These are phyloP conservation scores for Eremophila alpestris DNA, from an alignment of 2,797 vertebrate species.

Conservation along the genomic window DNA sequence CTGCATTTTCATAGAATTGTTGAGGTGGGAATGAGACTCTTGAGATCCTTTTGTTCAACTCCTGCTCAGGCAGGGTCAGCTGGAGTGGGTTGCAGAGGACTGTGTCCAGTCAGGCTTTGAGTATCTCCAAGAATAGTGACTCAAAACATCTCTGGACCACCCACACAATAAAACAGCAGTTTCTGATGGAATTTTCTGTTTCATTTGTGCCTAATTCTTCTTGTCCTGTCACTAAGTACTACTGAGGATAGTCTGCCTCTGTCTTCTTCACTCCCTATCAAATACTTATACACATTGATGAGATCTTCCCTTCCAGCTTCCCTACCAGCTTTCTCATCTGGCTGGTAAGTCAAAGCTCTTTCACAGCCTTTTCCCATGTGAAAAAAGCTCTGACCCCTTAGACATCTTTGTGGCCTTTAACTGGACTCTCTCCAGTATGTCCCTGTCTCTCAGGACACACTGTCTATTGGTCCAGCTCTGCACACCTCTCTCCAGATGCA, in stretches of 20 bases:
- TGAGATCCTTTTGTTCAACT: background rate
- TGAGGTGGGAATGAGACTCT: background rate
- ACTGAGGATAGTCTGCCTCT: background rate
- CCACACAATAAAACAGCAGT: background rate
- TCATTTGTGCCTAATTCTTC: background rate
- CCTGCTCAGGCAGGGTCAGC: background rate
- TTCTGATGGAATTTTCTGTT: background rate
- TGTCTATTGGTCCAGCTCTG: background rate
- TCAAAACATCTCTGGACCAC: background rate
- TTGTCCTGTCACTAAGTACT: background rate
- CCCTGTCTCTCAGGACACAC: background rate
- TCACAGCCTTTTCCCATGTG: background rate
- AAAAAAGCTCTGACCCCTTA: background rate
- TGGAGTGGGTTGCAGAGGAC: background rate
- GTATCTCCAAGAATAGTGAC: background rate
- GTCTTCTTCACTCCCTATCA: background rate
- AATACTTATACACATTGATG: background rate
- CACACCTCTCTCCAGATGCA: background rate
- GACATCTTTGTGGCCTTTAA: background rate
- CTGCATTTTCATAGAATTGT: background rate
- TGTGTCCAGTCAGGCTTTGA: background rate
- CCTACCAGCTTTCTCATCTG: background rate
- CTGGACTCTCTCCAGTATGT: background rate
- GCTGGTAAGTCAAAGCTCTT: background rate
- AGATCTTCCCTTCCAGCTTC: background rate